Evolutionary conservation across 2,113 vertebrate species (phyloP), one percentile per base, ranked within the genome.

Genomic region (Galbula dea): DNA sequence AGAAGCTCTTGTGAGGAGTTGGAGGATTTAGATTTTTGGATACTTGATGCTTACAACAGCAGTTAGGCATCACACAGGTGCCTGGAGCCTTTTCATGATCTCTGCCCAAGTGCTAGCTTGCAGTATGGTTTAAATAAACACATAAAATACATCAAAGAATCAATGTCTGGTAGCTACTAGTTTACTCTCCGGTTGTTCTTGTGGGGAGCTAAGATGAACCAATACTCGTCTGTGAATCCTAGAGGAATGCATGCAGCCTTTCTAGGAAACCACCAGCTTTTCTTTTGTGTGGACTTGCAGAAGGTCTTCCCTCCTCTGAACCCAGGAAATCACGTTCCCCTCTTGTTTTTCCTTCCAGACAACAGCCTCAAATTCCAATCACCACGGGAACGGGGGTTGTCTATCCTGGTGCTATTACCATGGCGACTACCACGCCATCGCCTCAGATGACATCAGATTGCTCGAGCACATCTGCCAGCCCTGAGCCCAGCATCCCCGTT

Each of bases 371-470:
- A 98, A 98, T 99, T 97, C 99, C 99, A 96, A 99, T 99, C 98
- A 99, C 98, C 97, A 98, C 98, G 93, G 98, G 98, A 97, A 98
- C 98, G 71, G 99, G 98, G 80, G 98, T 99, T 97, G 99, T 99
- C 97, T 99, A 99, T 94, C 99, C 99, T 18, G 98, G 99, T 97
- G 98, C 99, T 98, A 99, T 99, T 95, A 98, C 98, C 94, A 99
- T 99, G 99, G 98, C 99, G 11, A 98, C 98, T 90, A 98, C 99
- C 96, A 99, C 99, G 29, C 99, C 99, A 20, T 99, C 99, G 89
- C 99, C 99, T 96, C 99, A 99, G 97, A 99, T 99, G 99, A 99
- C 99, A 79, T 99, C 99, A 27, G 99, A 99, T 98, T 99, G 99
- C 98, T 99, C 99, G 15, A 99, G 99, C 96, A 98, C 98, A 89